Conservation (phyloP, 2,797 vertebrate genomes). For the Xenops minutus region DNA sequence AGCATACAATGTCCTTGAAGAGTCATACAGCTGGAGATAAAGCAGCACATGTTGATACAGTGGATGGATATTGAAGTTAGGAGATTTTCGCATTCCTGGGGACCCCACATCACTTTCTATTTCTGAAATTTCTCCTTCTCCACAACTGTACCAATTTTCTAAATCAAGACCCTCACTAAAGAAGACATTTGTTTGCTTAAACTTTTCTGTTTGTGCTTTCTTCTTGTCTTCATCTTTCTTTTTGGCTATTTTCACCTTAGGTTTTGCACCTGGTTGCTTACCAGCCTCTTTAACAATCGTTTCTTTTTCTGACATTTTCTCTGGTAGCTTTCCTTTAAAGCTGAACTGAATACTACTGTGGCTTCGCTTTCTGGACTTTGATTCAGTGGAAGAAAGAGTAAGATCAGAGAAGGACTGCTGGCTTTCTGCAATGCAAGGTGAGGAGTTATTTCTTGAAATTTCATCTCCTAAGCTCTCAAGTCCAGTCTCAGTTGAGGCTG, state of each 20-base stretch:
- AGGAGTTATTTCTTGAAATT: constrained; percentile 89
- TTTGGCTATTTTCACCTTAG: constrained; percentile 88
- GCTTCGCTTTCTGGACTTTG: constrained; percentile 87
- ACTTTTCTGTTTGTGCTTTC: constrained; percentile 84
- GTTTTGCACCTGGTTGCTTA: constrained; percentile 90
- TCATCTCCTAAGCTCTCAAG: constrained; percentile 73
- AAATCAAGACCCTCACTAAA: constrained; percentile 98
- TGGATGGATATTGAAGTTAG: constrained; percentile 93
- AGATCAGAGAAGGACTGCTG: constrained; percentile 80
- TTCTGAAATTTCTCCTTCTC: constrained; percentile 97
- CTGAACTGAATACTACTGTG: constrained; percentile 96
- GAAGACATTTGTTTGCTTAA: constrained; percentile 88
- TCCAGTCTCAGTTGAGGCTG: constrained; percentile 76
- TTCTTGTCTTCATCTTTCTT: constrained; percentile 92
- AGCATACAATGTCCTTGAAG: constrained; percentile 92
- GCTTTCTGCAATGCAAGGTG: constrained; percentile 87
- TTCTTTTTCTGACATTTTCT: constrained; percentile 88
- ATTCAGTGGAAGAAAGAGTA: constrained; percentile 75
- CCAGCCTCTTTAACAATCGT: constrained; percentile 77
- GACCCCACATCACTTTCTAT: constrained; percentile 96
- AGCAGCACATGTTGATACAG: constrained; percentile 95
- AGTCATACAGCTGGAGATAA: constrained; percentile 96
- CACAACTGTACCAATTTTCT: constrained; percentile 99
- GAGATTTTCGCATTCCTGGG: constrained; percentile 82
- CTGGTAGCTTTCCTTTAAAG: constrained; percentile 91